Evolutionary conservation across 2,113 vertebrate species (phyloP).

Genomic region (Cephalopholis sonnerati): DNA sequence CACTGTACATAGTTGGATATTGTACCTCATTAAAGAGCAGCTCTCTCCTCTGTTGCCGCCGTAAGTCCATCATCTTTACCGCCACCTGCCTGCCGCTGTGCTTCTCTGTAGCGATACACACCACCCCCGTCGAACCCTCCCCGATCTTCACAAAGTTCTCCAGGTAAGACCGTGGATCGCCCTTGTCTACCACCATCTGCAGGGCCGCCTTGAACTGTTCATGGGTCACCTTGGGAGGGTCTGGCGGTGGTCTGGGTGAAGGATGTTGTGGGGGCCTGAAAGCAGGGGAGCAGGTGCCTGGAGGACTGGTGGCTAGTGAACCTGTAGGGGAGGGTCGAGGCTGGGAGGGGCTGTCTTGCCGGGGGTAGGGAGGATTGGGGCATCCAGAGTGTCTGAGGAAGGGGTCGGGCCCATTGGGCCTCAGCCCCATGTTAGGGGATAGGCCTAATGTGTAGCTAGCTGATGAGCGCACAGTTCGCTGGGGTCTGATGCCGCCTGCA

Average conservation of each 20-base stretch:
- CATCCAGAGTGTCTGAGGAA: constrained; percentile 84
- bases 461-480: constrained; percentile 82
- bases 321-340: constrained; percentile 92
- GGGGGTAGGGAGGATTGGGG: constrained; percentile 80
- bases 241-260: constrained; percentile 84
- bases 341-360: constrained; percentile 88
- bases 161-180: constrained; percentile 92
- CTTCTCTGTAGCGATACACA: constrained; percentile 96
- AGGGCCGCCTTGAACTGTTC: constrained; percentile 98
- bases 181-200: constrained; percentile 98
- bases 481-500: constrained; percentile 78
- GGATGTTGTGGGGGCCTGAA: constrained; percentile 89
- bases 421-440: constrained; percentile 84
- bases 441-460: constrained; percentile 87
- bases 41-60: constrained; percentile 96
- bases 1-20: background rate
- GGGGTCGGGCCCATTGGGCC: constrained; percentile 80
- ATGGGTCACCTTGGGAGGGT: constrained; percentile 92
- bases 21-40: constrained; percentile 97
- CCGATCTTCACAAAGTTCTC: constrained; percentile 98
- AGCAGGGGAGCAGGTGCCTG: constrained; percentile 93
- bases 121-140: constrained; percentile 96
- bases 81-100: constrained; percentile 96
- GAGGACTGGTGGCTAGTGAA: constrained; percentile 91
- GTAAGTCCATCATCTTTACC: constrained; percentile 98